Evolutionary conservation across 2,113 vertebrate species (phyloP).

Genomic region (Oncorhynchus mykiss): DNA sequence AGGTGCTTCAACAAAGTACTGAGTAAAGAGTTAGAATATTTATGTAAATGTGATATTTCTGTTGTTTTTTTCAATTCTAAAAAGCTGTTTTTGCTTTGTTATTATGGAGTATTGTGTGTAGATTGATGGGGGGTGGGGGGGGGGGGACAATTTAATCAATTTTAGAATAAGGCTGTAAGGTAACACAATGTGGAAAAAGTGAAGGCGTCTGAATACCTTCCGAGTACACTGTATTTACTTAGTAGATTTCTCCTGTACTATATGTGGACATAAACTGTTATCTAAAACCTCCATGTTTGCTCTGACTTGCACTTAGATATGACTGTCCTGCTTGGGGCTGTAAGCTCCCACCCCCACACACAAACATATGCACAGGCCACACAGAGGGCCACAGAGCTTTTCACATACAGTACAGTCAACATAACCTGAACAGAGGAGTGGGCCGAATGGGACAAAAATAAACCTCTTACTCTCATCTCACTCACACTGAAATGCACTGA

Average conservation of each 20-base stretch:
- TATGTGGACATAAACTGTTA: background rate
- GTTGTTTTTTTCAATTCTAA: too few relatives aligned
- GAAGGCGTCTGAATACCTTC: too few relatives aligned
- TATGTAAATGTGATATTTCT: too few relatives aligned
- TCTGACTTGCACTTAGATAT: conserved; percentile 59
- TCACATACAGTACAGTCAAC: conserved; percentile 55
- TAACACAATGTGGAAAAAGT: too few relatives aligned
- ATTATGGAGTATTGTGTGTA: too few relatives aligned
- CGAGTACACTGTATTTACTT: background rate
- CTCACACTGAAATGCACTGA: conserved; percentile 49
- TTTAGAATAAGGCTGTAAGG: too few relatives aligned
- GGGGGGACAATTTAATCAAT: too few relatives aligned
- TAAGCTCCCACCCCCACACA: conserved; percentile 40
- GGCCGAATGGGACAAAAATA: conserved; percentile 67
- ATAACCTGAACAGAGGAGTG: conserved; percentile 61
- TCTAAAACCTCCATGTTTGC: conserved; percentile 34
- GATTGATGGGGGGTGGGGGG: too few relatives aligned
- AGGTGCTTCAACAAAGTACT: too few relatives aligned
- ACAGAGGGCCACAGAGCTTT: conserved; percentile 55
- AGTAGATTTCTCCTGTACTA: background rate
- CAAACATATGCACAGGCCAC: conserved; percentile 33
- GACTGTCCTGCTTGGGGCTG: conserved; percentile 53
- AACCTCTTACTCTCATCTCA: conserved; percentile 56
- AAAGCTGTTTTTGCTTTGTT: too few relatives aligned
- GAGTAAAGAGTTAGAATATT: too few relatives aligned